phyloP scores from a whole-genome alignment of 2,888 invertebrate genomes.

The Reticulitermes lucifugus region DNA sequence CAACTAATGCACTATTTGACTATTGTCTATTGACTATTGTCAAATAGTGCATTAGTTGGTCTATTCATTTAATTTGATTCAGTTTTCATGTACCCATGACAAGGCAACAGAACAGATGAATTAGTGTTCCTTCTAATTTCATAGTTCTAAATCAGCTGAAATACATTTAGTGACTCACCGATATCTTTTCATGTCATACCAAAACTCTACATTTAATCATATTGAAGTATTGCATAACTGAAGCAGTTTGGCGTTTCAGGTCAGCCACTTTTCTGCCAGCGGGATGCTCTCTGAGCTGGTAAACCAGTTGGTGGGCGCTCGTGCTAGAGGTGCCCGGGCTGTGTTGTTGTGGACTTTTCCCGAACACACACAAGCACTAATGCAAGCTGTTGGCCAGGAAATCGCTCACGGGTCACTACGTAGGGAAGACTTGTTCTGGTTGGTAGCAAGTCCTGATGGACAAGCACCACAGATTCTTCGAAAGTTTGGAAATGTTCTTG shows the following conservation, averaged over 20 bases:
- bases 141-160: no score
- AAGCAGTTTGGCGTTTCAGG: background rate
- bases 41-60: no score
- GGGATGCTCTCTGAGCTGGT: constrained; percentile 46
- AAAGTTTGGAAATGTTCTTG: constrained; percentile 52
- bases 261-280: background rate
- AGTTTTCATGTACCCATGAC: no score
- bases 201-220: no score
- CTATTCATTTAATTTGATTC: no score
- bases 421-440: constrained; percentile 54
- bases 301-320: constrained; percentile 53
- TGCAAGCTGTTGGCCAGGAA: constrained; percentile 54
- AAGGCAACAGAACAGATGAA: no score
- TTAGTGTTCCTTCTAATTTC: no score
- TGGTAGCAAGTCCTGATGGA: constrained; percentile 51
- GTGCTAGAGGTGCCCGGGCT: constrained; percentile 55
- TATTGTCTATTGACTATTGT: no score
- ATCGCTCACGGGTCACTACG: constrained; percentile 51
- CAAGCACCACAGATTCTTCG: constrained; percentile 45
- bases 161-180: no score
- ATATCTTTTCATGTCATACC: no score
- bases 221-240: background rate
- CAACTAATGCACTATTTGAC: no score
- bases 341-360: constrained; percentile 55
- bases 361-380: constrained; percentile 53